Base-by-base conservation (phyloP, 2,888 invertebrate species). In the Epirrhoe alternata region DNA sequence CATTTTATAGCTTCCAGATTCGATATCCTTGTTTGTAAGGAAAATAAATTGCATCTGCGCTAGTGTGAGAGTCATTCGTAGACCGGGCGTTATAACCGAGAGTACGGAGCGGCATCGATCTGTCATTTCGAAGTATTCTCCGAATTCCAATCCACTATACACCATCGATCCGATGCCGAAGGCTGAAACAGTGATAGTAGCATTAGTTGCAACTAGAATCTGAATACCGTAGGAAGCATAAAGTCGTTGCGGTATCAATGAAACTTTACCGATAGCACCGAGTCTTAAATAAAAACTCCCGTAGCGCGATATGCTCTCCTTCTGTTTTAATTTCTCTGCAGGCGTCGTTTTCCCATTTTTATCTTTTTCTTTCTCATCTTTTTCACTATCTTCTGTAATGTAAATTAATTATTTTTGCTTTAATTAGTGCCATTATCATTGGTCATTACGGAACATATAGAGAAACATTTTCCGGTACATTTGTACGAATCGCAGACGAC, bases 41-140 rank as follows among this genome's bases (percentile, higher is more conserved):
- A 98, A 98, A 77, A 98, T 97, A 86, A 98, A 98, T 86, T 98
- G 98, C 93, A 98, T 97, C 90, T 98, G 98, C 52, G 96, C 95
- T 69, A 98, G 96, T 64, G 97, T 97, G 77, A 98, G 95, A 14
- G 96, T 88, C 94, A 98, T 96, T 61, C 97, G 95, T 17, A 97
- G 94, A 0, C 96, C 95, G 0, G 98, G 98, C 14, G 97, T 97
- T 59, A 98, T 94, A n/a, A 97, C 97, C 0, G 94, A 87, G 31
- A 95, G 87, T 3, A 95, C 89, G 70, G 95, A 95, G 47, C 94
- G 94, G 78, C 97, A 97, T 2, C 94, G 87, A 73, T 95, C 94
- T 61, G 94, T 94, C 79, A 95, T 90, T 80, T 97, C 97, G 77
- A 97, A 96, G 80, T 96, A 96, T 86, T 96, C 96, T 0, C 96